phyloP scores from a whole-genome alignment of 92 coral and sea anemone genomes.

The Palythoa caribaeorum region DNA sequence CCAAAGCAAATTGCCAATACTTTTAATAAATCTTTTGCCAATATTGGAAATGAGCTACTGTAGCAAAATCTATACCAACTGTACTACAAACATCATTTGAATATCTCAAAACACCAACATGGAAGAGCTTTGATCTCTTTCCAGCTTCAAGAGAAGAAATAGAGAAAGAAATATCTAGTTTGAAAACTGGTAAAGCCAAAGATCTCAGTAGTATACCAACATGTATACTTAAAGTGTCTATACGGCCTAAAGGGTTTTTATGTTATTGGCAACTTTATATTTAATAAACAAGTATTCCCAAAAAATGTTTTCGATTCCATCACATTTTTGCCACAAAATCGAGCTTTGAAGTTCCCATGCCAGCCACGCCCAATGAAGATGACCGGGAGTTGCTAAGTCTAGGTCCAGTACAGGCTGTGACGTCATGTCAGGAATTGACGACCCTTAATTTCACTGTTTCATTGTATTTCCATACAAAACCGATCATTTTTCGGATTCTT shows the following conservation, averaged over 20 bases:
- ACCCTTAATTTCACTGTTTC: too few species aligned
- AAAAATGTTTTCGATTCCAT: too few species aligned
- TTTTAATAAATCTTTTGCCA: slow-evolving; percentile 60
- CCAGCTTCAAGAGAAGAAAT: not conserved
- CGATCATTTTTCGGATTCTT: too few species aligned
- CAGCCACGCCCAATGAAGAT: too few species aligned
- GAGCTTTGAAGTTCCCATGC: too few species aligned
- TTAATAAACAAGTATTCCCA: too few species aligned
- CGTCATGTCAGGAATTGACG: slow-evolving; percentile 41
- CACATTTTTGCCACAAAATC: too few species aligned
- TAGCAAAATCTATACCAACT: slow-evolving; percentile 55
- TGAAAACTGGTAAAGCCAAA: slow-evolving; percentile 47
- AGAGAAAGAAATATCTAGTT: slow-evolving; percentile 49
- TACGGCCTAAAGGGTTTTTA: too few species aligned
- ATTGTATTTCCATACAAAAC: too few species aligned
- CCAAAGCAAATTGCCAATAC: not conserved
- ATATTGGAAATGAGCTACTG: slow-evolving; percentile 44
- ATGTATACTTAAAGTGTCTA: not conserved
- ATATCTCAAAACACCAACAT: slow-evolving; percentile 40
- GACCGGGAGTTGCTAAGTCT: too few species aligned
- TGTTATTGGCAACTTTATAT: too few species aligned
- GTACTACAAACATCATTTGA: slow-evolving; percentile 51
- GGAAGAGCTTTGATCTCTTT: slow-evolving; percentile 52
- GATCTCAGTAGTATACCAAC: slow-evolving; percentile 60
- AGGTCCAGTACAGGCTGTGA: not conserved